Evolutionary conservation across 2,113 vertebrate genomes (phyloP), one percentile per base, ranked within the genome.

Genomic region (Chaetodon trifascialis): DNA sequence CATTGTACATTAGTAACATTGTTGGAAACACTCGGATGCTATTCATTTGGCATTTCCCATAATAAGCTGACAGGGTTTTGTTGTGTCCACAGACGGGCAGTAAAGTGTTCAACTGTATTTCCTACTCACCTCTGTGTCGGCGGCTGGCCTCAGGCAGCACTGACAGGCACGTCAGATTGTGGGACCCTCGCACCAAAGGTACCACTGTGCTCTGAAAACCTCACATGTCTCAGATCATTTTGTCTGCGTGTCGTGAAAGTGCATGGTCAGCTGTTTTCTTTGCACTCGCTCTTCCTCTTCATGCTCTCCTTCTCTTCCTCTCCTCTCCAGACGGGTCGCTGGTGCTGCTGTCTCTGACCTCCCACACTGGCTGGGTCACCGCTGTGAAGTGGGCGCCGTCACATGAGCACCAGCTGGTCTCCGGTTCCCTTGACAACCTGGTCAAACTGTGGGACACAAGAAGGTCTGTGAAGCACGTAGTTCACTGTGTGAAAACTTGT

Each of bases 391-490:
- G 98, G 98, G 96, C 97, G 65, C 97, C 97, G 1, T 95, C 95
- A 1, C 95, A 99, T 0, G 97, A 99, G 79, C 96, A 99, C 73
- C 98, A 99, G 90, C 95, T 99, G 19, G 94, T 99, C 72, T 99
- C 98, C 0, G 98, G 98, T 63, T 99, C 98, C 87, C 93, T 99
- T 44, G 98, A 99, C 95, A 97, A 97, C 80, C 78, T 99, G 54
- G 98, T 99, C 51, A 99, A 99, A 87, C 96, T 99, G 19, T 99
- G 98, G 98, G 98, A 99, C 94, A 97, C 94, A 36, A 97, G 98
- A 87, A 99, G 98, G 98, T 99, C 91, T 86, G 91, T 88, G 11
- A 34, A 56, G 46, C 17, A 63, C 8, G 1, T 30, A 38, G 52
- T 70, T 44, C 21, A 64, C 11, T 9, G 19, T 54, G 34, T 19